These are phyloP conservation scores for Uria aalge DNA, from an alignment of 2,113 vertebrate species.

Conservation along the genomic window DNA sequence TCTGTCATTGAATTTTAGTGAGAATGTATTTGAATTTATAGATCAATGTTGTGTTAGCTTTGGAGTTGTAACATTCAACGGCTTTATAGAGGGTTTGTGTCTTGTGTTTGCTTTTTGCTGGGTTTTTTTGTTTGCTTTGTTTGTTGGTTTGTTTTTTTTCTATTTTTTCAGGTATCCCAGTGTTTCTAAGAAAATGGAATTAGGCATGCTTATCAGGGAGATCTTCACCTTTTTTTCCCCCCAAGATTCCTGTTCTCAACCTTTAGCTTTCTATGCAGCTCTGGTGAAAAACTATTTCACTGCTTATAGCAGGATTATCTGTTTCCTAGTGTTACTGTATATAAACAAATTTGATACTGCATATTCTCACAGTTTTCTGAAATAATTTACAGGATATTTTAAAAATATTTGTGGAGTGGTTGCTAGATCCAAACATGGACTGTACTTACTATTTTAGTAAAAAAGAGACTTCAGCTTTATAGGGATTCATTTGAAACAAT, in stretches of 20 bases:
- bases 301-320: background rate
- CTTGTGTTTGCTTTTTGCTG: background rate
- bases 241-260: background rate
- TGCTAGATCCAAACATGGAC: background rate
- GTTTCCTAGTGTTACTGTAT: background rate
- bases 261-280: background rate
- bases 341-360: background rate
- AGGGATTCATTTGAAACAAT: background rate
- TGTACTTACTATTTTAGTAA: background rate
- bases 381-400: background rate
- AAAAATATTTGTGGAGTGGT: background rate
- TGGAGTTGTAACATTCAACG: background rate
- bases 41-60: background rate
- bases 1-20: background rate
- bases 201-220: background rate
- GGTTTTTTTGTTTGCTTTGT: background rate
- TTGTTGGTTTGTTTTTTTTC: background rate
- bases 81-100: background rate
- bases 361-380: constrained; percentile 17
- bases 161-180: background rate
- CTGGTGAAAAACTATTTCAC: background rate
- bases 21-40: background rate
- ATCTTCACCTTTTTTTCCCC: background rate
- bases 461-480: background rate
- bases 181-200: background rate